These are phyloP conservation scores for Galeopterus variegatus DNA, from an alignment of 2,113 vertebrate genomes.

Conservation along the genomic window DNA sequence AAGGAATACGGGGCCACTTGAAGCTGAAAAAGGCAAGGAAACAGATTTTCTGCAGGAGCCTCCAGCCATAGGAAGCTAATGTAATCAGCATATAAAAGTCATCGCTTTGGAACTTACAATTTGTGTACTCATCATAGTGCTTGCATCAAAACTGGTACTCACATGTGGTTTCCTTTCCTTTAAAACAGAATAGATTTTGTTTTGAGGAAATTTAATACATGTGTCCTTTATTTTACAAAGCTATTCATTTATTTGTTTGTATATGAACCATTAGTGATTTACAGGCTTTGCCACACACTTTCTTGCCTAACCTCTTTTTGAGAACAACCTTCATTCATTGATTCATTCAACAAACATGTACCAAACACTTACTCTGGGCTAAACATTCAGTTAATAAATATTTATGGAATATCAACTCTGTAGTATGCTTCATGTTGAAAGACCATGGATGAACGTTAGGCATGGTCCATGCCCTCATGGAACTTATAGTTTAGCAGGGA, in stretches of 20 bases:
- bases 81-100: neutral
- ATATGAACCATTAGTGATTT: neutral
- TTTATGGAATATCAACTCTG: neutral
- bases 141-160: neutral
- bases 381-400: neutral
- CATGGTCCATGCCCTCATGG: no score
- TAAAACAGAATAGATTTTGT: neutral
- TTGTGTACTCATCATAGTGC: neutral
- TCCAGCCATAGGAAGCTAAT: neutral
- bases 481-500: neutral
- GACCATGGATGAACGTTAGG: neutral
- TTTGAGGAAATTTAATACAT: neutral
- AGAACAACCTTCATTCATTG: neutral
- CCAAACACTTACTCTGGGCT: neutral
- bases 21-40: neutral
- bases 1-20: neutral
- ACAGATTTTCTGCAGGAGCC: neutral
- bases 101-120: neutral
- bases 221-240: neutral
- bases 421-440: neutral
- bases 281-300: neutral
- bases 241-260: neutral
- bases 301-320: neutral
- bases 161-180: neutral
- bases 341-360: neutral